Conservation (phyloP, 2,113 vertebrate species). For the Centropristis striata region DNA sequence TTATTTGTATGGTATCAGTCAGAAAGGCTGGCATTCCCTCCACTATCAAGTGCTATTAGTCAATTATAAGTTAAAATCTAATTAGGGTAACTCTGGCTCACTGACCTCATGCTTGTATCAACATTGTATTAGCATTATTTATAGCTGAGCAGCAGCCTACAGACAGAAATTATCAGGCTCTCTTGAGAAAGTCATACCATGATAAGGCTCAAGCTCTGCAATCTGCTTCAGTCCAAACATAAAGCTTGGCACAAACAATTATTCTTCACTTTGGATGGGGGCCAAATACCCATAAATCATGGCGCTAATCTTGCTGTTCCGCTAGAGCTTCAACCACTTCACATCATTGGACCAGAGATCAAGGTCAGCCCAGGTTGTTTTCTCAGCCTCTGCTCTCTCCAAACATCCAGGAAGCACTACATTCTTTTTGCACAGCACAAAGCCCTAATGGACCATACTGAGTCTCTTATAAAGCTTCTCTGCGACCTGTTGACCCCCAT, state of each 20-base stretch:
- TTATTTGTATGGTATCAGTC: neutral
- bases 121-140: conserved; percentile 12
- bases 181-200: conserved; percentile 6
- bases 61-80: neutral
- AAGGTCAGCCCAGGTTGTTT: conserved; percentile 12
- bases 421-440: neutral
- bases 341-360: neutral
- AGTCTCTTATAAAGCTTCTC: neutral
- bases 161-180: conserved; percentile 32
- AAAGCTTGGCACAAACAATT: conserved; percentile 1
- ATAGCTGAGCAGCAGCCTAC: conserved; percentile 7
- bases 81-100: conserved; percentile 1
- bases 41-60: neutral
- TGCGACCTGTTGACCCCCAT: neutral
- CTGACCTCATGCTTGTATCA: conserved; percentile 19
- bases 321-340: neutral
- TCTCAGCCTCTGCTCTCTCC: neutral
- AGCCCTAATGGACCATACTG: neutral
- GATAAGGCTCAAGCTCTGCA: conserved; percentile 18
- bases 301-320: neutral
- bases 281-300: conserved; percentile 25
- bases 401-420: neutral
- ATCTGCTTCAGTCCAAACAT: neutral
- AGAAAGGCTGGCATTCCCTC: neutral
- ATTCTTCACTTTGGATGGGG: conserved; percentile 16